These are phyloP conservation scores for Cheirogaleus medius DNA, from an alignment of 2,113 vertebrate species.

Conservation along the genomic window DNA sequence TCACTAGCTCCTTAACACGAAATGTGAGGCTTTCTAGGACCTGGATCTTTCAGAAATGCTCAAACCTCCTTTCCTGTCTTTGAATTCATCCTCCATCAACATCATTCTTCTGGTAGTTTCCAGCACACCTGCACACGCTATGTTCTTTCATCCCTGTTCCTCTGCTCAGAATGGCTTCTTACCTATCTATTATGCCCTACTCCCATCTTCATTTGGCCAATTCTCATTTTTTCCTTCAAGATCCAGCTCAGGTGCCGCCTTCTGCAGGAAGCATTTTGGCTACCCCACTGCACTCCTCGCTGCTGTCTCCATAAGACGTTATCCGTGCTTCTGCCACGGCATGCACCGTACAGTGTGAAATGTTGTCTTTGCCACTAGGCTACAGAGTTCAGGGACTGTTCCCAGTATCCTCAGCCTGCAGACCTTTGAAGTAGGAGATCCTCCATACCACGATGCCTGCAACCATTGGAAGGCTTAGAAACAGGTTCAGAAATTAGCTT, in stretches of 20 bases:
- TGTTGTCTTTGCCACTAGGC: background rate
- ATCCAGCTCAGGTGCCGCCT: background rate
- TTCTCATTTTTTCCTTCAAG: background rate
- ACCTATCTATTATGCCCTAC: background rate
- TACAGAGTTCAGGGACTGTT: background rate
- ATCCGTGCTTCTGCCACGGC: background rate
- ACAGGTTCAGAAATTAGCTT: background rate
- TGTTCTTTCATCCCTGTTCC: background rate
- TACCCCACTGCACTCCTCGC: background rate
- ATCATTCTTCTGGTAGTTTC: background rate
- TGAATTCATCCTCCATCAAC: background rate
- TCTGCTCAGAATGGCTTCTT: background rate
- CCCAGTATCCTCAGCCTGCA: background rate
- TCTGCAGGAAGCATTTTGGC: background rate
- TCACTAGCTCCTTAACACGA: background rate
- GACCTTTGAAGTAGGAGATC: background rate
- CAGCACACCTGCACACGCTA: background rate
- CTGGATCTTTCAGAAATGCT: background rate
- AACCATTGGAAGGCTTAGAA: background rate
- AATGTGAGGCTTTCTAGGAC: background rate
- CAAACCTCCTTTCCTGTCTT: background rate
- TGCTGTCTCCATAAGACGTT: background rate
- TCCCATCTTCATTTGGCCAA: background rate
- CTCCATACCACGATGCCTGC: background rate
- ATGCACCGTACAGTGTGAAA: background rate